These are phyloP conservation scores for Drosophila macrospina DNA, from an alignment of 2,888 invertebrate species.

Conservation along the genomic window DNA sequence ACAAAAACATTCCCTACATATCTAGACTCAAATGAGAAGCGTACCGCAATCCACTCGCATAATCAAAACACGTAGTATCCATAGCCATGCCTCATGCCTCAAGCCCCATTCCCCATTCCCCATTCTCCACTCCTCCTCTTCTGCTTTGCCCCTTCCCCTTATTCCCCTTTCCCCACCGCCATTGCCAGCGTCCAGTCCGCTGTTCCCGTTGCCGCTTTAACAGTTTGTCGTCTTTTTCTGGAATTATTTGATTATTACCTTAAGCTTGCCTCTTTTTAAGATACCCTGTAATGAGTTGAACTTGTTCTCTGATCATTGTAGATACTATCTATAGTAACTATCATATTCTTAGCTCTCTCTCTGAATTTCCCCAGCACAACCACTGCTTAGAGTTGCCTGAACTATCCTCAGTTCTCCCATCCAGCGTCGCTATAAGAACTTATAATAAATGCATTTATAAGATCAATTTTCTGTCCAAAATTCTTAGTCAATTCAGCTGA, in stretches of 20 bases:
- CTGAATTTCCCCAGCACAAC: too few species aligned
- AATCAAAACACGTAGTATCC: slow-evolving; percentile 69
- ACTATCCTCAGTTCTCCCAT: too few species aligned
- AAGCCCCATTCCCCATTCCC: not conserved
- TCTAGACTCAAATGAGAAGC: slow-evolving; percentile 23
- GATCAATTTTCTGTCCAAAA: too few species aligned
- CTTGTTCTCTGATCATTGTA: too few species aligned
- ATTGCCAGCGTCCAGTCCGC: slow-evolving; percentile 2
- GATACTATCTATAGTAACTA: too few species aligned
- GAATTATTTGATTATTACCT: slow-evolving; percentile 28
- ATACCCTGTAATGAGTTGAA: too few species aligned
- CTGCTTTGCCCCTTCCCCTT: not conserved
- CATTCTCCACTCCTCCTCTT: too few species aligned
- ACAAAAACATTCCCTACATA: slow-evolving; percentile 4
- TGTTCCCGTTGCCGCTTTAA: slow-evolving; percentile 1
- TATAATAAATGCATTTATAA: too few species aligned
- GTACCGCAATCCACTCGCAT: slow-evolving; percentile 48
- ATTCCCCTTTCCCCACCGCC: not conserved
- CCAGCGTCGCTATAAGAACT: not conserved
- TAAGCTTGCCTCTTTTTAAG: not conserved
- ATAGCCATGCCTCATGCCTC: slow-evolving; percentile 2
- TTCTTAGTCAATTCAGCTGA: too few species aligned
- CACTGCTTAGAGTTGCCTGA: too few species aligned
- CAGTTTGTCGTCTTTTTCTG: slow-evolving; percentile 22
- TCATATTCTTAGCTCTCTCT: too few species aligned